phyloP scores from a whole-genome alignment of 2,113 vertebrate genomes.

The Dromiciops gliroides region DNA sequence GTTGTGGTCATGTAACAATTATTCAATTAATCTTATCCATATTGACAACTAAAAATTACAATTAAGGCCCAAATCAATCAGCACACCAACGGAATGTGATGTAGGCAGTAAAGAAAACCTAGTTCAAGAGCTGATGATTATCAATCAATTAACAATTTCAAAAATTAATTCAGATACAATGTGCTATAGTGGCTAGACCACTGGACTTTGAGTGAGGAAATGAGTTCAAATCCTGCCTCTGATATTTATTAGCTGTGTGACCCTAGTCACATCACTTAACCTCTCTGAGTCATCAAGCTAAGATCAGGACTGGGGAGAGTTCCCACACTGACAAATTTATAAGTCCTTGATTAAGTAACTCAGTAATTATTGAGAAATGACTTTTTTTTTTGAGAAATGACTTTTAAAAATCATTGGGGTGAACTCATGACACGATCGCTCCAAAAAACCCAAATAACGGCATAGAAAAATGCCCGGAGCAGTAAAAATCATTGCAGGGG shows the following conservation, averaged over 20 bases:
- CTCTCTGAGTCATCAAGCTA: background rate
- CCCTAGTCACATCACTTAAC: background rate
- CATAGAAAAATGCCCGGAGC: too few species aligned
- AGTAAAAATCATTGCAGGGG: too few species aligned
- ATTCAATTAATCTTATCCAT: background rate
- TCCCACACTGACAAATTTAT: background rate
- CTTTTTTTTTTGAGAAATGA: background rate
- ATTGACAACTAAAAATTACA: background rate
- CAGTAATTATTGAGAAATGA: background rate
- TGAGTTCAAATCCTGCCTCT: background rate
- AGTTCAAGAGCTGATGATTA: background rate
- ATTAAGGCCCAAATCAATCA: background rate
- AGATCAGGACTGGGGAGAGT: background rate
- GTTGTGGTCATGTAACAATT: background rate
- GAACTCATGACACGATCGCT: too few species aligned
- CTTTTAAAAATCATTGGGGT: background rate
- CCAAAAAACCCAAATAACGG: too few species aligned
- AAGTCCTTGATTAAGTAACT: background rate
- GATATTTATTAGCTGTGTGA: background rate
- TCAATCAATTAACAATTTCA: background rate
- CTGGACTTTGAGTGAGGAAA: background rate
- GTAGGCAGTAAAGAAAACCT: background rate
- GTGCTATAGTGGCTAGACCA: background rate
- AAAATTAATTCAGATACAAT: background rate
- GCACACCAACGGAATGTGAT: background rate